Percentiles rank a stretch among this genome's conserved stretches.
These are phyloP conservation scores for Antrozous pallidus DNA, from an alignment of 2,797 vertebrate genomes.

Conservation along the genomic window DNA sequence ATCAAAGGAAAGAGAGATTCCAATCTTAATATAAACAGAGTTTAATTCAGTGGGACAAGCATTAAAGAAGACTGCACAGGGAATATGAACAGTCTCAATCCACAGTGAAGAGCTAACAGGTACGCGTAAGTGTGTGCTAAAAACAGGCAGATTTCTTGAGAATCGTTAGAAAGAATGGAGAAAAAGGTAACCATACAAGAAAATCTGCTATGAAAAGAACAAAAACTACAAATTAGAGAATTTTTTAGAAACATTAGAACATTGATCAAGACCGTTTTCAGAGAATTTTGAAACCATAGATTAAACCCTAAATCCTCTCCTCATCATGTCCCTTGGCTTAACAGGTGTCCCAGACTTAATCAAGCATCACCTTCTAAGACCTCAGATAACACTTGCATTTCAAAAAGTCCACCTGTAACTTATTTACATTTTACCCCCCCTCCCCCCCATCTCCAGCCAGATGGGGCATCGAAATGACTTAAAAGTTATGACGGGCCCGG, in stretches of 20 bases:
- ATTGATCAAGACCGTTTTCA: too few relatives aligned
- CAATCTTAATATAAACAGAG: background rate
- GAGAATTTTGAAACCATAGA: too few relatives aligned
- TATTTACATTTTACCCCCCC: background rate
- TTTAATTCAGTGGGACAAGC: background rate
- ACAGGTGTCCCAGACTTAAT: background rate
- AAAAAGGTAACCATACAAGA: too few relatives aligned
- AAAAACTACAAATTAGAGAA: background rate
- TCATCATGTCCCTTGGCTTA: background rate
- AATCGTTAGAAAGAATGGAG: too few relatives aligned
- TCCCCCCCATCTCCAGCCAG: background rate
- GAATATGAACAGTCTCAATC: background rate
- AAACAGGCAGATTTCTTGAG: background rate
- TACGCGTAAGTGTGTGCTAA: background rate
- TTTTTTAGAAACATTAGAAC: too few relatives aligned
- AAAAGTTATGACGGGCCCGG: background rate
- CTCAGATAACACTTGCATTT: background rate
- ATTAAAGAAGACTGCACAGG: background rate
- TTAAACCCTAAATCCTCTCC: background rate
- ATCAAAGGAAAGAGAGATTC: background rate
- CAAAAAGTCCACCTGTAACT: background rate
- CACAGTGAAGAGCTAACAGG: background rate
- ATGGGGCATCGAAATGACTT: background rate
- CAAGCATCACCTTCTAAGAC: background rate
- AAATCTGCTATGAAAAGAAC: background rate